phyloP scores from a whole-genome alignment of 2,888 invertebrate species.

The Oscheius myriophilus region DNA sequence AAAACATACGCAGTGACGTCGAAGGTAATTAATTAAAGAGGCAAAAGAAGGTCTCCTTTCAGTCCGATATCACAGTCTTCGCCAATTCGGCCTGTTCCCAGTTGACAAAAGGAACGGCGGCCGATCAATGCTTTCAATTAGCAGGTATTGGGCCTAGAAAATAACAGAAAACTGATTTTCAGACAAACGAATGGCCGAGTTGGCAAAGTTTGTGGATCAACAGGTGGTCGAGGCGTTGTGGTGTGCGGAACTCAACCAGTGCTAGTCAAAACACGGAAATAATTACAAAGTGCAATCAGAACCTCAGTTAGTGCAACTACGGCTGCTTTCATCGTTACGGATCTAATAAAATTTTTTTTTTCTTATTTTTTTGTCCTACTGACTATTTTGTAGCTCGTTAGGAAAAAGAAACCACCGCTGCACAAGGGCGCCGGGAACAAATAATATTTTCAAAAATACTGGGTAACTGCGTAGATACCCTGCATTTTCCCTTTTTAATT shows the following conservation, averaged over 20 bases:
- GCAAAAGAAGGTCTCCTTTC: slow-evolving; percentile 27
- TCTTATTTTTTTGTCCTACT: neutral
- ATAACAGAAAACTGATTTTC: neutral
- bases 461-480: no score
- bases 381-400: neutral
- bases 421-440: neutral
- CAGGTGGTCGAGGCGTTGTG: slow-evolving; percentile 64
- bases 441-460: no score
- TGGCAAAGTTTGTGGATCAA: slow-evolving; percentile 64
- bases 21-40: slow-evolving; percentile 38
- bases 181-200: slow-evolving; percentile 60
- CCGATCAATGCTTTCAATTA: slow-evolving; percentile 61
- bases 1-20: slow-evolving; percentile 62
- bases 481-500: no score
- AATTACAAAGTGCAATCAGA: slow-evolving; percentile 14
- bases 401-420: neutral
- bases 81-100: slow-evolving; percentile 56
- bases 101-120: slow-evolving; percentile 42
- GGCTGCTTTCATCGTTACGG: slow-evolving; percentile 22
- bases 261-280: slow-evolving; percentile 32
- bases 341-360: slow-evolving; percentile 5
- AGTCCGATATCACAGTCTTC: slow-evolving; percentile 62
- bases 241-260: slow-evolving; percentile 63
- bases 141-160: slow-evolving; percentile 27
- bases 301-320: slow-evolving; percentile 30